A percentile compares a stretch with the other conserved stretches of the same genome.
Evolutionary conservation across 2,113 vertebrate species (phyloP).

Genomic region (Dolichotis patagonum): DNA sequence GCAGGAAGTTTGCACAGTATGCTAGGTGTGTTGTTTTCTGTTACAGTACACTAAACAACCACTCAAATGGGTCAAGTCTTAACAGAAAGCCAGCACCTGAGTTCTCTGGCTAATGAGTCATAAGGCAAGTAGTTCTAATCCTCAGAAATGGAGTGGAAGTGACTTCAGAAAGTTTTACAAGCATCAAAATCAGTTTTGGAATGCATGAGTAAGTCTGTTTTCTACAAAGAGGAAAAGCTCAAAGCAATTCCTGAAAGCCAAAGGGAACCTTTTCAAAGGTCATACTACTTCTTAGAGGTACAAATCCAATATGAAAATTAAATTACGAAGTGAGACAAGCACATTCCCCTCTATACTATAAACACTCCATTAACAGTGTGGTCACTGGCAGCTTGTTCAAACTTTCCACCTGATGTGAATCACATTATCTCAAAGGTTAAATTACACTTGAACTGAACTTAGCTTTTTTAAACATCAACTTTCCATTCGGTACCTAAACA

Average conservation of each 20-base stretch:
- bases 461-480: constrained; percentile 41
- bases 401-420: constrained; percentile 59
- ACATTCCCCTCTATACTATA: constrained; percentile 44
- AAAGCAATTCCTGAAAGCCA: constrained; percentile 40
- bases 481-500: background rate
- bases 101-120: constrained; percentile 43
- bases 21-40: constrained; percentile 16
- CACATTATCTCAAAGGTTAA: constrained; percentile 66
- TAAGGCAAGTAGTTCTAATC: constrained; percentile 66
- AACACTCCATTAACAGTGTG: constrained; percentile 64
- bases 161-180: constrained; percentile 38
- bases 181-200: constrained; percentile 24
- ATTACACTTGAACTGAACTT: constrained; percentile 5
- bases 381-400: constrained; percentile 51
- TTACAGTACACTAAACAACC: constrained; percentile 21
- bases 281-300: constrained; percentile 58
- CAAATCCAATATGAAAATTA: constrained; percentile 68
- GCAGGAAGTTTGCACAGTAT: constrained; percentile 54
- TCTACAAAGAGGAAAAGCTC: constrained; percentile 1
- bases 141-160: background rate
- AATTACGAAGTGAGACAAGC: constrained; percentile 59
- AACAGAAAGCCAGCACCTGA: constrained; percentile 67
- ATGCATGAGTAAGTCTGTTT: constrained; percentile 39
- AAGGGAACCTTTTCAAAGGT: constrained; percentile 63
- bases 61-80: constrained; percentile 60